A percentile compares a stretch with the other conserved stretches of the same genome.
These are phyloP conservation scores for Lampropteryx suffumata DNA, from an alignment of 2,888 invertebrate genomes.

Conservation along the genomic window DNA sequence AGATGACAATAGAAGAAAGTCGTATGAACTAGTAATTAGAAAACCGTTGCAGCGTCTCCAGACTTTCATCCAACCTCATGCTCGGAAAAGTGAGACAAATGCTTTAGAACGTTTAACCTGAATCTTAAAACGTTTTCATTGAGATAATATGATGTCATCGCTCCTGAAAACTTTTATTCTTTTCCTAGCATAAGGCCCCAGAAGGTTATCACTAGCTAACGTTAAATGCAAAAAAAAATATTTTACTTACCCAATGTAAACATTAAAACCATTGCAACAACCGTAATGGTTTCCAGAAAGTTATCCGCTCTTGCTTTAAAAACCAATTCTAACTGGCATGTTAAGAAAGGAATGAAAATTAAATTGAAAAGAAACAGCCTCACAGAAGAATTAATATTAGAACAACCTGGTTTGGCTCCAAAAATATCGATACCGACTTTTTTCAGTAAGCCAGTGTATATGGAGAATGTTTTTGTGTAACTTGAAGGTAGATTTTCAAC, in stretches of 20 bases:
- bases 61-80: too few relatives aligned
- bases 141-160: too few relatives aligned
- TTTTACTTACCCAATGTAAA: slow-evolving; percentile 36
- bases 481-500: slow-evolving; percentile 23
- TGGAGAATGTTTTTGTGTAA: slow-evolving; percentile 32
- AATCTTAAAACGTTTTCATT: too few relatives aligned
- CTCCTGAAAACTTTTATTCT: too few relatives aligned
- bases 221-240: too few relatives aligned
- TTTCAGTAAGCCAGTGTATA: slow-evolving; percentile 25
- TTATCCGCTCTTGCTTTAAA: slow-evolving; percentile 27
- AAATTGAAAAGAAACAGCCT: slow-evolving; percentile 28
- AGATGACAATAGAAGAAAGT: not conserved
- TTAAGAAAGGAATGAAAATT: slow-evolving; percentile 29
- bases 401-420: not conserved
- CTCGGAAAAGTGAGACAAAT: too few relatives aligned
- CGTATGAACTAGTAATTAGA: too few relatives aligned
- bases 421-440: slow-evolving; percentile 38
- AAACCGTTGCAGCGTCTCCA: too few relatives aligned
- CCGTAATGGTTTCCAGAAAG: slow-evolving; percentile 34
- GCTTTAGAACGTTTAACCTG: too few relatives aligned
- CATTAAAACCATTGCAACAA: slow-evolving; percentile 33
- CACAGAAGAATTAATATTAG: slow-evolving; percentile 8
- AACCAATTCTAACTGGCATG: slow-evolving; percentile 25
- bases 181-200: too few relatives aligned
- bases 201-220: too few relatives aligned